A percentile compares a stretch with the other conserved stretches of the same genome.
Evolutionary conservation across 2,113 vertebrate genomes (phyloP).

Genomic region (Xenus cinereus): DNA sequence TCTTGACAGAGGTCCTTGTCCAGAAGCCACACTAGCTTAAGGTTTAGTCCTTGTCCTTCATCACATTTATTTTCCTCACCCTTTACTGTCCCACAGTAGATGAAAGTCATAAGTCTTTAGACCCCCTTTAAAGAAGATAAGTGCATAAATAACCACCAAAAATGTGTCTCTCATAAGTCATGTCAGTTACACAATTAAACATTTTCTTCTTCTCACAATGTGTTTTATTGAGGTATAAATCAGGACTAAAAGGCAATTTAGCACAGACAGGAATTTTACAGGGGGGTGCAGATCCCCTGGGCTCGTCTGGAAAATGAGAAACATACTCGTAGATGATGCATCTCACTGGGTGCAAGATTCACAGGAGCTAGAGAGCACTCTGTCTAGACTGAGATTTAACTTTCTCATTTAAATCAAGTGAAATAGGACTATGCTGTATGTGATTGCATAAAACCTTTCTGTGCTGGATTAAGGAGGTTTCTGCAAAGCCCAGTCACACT

Average conservation of each 20-base stretch:
- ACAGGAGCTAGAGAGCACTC: background rate
- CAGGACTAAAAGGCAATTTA: conserved; percentile 46
- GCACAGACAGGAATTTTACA: conserved; percentile 57
- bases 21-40: background rate
- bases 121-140: background rate
- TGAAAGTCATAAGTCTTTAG: background rate
- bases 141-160: conserved; percentile 14
- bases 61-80: background rate
- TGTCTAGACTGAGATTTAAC: conserved; percentile 56
- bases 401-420: conserved; percentile 41
- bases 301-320: conserved; percentile 67
- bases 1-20: background rate
- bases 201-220: background rate
- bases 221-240: conserved; percentile 67
- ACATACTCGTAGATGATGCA: conserved; percentile 4
- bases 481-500: conserved; percentile 1
- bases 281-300: conserved; percentile 27
- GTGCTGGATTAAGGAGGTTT: conserved; percentile 44
- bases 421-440: background rate
- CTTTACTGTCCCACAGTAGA: background rate
- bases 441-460: conserved; percentile 1
- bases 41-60: background rate
- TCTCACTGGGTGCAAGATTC: background rate
- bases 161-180: background rate
- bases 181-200: conserved; percentile 45